Evolutionary conservation across 2,113 vertebrate species (phyloP).

Genomic region (Bubo bubo): DNA sequence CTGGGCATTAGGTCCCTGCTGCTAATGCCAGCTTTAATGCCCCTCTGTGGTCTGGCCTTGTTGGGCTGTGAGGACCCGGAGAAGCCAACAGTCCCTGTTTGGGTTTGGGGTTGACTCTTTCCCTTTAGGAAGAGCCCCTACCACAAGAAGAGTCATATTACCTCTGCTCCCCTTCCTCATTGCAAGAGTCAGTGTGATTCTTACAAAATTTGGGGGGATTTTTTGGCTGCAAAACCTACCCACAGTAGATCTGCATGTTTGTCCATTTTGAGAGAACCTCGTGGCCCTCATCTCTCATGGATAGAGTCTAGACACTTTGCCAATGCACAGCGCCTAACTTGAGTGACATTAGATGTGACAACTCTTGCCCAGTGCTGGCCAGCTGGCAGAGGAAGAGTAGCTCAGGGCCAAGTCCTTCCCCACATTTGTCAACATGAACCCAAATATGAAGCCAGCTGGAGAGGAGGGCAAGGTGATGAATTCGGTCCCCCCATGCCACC

Average conservation of each 20-base stretch:
- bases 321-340: rapidly evolving
- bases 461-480: neutral
- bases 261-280: neutral
- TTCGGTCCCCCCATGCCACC: rapidly evolving
- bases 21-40: neutral
- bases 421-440: neutral
- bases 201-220: neutral
- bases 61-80: neutral
- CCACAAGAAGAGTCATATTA: neutral
- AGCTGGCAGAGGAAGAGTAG: neutral
- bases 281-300: neutral
- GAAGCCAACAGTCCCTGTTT: neutral
- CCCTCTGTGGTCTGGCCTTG: neutral
- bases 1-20: neutral
- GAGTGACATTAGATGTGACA: conserved; percentile 16
- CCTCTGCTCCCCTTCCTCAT: neutral
- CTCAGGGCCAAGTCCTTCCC: neutral
- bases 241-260: neutral
- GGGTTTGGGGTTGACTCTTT: neutral
- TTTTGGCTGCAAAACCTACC: neutral
- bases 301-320: neutral
- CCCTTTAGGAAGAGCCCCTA: neutral
- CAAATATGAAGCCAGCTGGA: neutral
- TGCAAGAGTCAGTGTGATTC: neutral
- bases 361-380: neutral